A percentile compares a stretch with the other conserved stretches of the same genome.
phyloP scores from a whole-genome alignment of 2,113 vertebrate genomes.

The Prunella fulvescens region DNA sequence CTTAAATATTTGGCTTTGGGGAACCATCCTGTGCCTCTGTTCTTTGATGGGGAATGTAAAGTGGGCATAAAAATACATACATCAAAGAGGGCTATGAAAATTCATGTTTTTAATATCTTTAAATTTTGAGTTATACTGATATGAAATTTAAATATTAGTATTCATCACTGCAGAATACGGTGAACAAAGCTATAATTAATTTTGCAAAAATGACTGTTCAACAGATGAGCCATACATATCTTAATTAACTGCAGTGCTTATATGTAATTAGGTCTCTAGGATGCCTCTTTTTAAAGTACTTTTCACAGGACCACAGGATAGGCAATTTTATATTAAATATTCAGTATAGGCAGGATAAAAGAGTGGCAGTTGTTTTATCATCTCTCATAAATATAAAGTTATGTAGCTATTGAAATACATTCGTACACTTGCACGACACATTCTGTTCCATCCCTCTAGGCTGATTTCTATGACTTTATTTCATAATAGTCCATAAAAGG shows the following conservation, averaged over 20 bases:
- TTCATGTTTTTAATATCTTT: slow-evolving; percentile 17
- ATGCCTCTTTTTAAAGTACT: slow-evolving; percentile 25
- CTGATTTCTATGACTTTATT: background rate
- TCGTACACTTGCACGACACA: background rate
- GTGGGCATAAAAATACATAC: background rate
- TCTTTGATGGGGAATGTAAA: slow-evolving; percentile 9
- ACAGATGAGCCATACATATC: background rate
- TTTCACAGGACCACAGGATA: background rate
- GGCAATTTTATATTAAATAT: background rate
- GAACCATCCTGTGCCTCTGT: background rate
- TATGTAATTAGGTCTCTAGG: slow-evolving; percentile 57
- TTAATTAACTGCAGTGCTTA: slow-evolving; percentile 43
- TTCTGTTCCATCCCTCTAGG: background rate
- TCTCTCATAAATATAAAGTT: background rate
- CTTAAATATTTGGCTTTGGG: slow-evolving; percentile 24
- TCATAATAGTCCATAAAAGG: background rate
- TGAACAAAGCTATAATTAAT: slow-evolving; percentile 47
- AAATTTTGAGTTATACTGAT: slow-evolving; percentile 10
- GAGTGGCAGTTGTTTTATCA: background rate
- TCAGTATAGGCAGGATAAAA: background rate
- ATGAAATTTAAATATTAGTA: slow-evolving; percentile 34
- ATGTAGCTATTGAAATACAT: background rate
- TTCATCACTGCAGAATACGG: background rate
- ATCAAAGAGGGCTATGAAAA: slow-evolving; percentile 35
- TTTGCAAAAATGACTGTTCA: slow-evolving; percentile 15